Evolutionary conservation across 1,140 invertebrate genomes (phyloP).

Genomic region (Lordiphosa collinella): DNA sequence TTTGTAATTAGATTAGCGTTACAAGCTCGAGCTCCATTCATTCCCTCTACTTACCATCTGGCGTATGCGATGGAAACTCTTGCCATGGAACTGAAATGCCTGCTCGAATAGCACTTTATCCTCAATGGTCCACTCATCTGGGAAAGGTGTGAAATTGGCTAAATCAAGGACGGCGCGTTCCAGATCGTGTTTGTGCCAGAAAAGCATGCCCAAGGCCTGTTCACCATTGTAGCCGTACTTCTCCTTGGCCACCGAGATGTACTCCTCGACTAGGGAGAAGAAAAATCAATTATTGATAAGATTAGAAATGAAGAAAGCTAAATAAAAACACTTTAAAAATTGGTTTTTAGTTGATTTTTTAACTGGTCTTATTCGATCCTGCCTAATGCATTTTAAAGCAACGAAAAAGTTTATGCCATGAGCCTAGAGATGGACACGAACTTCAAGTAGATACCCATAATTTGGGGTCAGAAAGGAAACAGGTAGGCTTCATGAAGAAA

Average conservation of each 20-base stretch:
- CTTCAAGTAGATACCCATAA: too few species aligned
- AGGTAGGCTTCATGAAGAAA: too few species aligned
- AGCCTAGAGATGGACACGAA: too few species aligned
- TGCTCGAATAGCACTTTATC: slow-evolving; percentile 99
- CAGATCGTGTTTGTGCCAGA: slow-evolving; percentile 98
- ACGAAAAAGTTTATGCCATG: too few species aligned
- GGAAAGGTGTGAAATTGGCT: slow-evolving; percentile 98
- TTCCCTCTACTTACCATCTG: slow-evolving; percentile 91
- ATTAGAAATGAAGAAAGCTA: background rate
- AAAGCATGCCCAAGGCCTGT: slow-evolving; percentile 98
- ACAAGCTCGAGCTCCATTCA: background rate
- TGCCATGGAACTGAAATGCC: slow-evolving; percentile 98
- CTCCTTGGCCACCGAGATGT: slow-evolving; percentile 96
- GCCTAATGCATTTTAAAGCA: too few species aligned
- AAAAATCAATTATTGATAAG: background rate
- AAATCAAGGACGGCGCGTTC: slow-evolving; percentile 94
- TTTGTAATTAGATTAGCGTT: slow-evolving; percentile 5
- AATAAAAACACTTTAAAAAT: too few species aligned
- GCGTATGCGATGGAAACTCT: slow-evolving; percentile 97
- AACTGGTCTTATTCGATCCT: too few species aligned
- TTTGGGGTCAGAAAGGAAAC: too few species aligned
- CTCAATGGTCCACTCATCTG: slow-evolving; percentile 98
- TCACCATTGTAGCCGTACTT: slow-evolving; percentile 99
- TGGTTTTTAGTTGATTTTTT: too few species aligned
- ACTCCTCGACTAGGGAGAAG: slow-evolving; percentile 90